Base-by-base conservation (phyloP, 1,140 invertebrate species). In the Lepidurus arcticus region DNA sequence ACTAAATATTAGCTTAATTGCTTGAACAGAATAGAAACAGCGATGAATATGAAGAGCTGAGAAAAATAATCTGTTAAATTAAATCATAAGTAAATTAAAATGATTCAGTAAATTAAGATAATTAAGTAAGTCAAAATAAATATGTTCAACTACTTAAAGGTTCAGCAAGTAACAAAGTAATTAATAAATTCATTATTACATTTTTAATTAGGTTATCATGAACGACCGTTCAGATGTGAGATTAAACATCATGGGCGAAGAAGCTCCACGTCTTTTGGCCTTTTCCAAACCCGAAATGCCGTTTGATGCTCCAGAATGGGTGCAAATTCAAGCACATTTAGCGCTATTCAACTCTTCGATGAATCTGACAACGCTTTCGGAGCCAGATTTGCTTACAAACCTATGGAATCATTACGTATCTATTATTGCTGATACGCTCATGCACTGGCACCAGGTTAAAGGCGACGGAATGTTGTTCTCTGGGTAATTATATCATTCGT, bases 381-480 rank as follows among this genome's bases (percentile, higher is more conserved):
- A 65, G 6, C 16, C 13, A 21, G 53, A 65, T 65, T 65, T 13
- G 9, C 53, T 65, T 7, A 65, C 21, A 65, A 65, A 65, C 21
- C 6, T 21, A 4, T 65, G 53, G 53, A 21, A 65, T 21, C 16
- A 65, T 65, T 65, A 65, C 13, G 16, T 65, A 21, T 65, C 53
- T 3, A 16, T 65, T 21, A 65, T 65, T 65, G 2, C 53, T 1
- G 53, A 65, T 65, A 65, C 53, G 21, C 53, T 65, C 16, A 65
- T 65, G 53, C 53, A 65, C 13, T 65, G 53, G 53, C 53, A 65
- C 7, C 53, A 65, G 21, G 53, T 65, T 7, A 65, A 65, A 65
- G 53, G 53, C 53, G 53, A 65, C 21, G 53, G 53, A 65, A 65
- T 65, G 53, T 21, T 65, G 53, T 65, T 65, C n/a, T 65, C 53